Evolutionary conservation across 2,888 invertebrate species (phyloP).

Genomic region (Bimastos eiseni): DNA sequence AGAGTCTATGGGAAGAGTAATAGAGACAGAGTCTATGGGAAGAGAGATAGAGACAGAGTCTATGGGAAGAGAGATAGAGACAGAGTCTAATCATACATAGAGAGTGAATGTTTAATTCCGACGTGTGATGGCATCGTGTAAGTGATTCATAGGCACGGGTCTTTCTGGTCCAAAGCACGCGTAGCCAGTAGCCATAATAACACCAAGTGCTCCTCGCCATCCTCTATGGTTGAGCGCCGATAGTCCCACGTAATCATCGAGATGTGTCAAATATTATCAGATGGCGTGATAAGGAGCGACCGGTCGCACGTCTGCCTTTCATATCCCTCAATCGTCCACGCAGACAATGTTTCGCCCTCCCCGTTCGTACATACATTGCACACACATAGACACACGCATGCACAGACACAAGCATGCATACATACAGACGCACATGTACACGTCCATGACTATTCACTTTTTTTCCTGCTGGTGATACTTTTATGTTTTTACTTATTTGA

Average conservation of each 20-base stretch:
- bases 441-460: too few relatives aligned
- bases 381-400: not conserved
- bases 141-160: not conserved
- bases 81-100: not conserved
- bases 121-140: not conserved
- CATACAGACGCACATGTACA: too few relatives aligned
- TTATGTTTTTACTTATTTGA: too few relatives aligned
- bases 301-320: not conserved
- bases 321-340: not conserved
- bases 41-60: too few relatives aligned
- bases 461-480: too few relatives aligned
- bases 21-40: too few relatives aligned
- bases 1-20: too few relatives aligned
- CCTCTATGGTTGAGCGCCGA: not conserved
- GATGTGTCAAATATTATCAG: slow-evolving; percentile 13
- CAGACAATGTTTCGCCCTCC: not conserved
- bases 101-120: not conserved
- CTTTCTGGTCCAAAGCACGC: not conserved
- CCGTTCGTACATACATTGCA: not conserved
- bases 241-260: not conserved
- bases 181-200: not conserved
- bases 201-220: not conserved
- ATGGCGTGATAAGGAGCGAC: not conserved
- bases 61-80: not conserved
- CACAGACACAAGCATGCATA: too few relatives aligned